phyloP scores from a whole-genome alignment of 2,888 invertebrate genomes.

The Polydesmus complanatus region DNA sequence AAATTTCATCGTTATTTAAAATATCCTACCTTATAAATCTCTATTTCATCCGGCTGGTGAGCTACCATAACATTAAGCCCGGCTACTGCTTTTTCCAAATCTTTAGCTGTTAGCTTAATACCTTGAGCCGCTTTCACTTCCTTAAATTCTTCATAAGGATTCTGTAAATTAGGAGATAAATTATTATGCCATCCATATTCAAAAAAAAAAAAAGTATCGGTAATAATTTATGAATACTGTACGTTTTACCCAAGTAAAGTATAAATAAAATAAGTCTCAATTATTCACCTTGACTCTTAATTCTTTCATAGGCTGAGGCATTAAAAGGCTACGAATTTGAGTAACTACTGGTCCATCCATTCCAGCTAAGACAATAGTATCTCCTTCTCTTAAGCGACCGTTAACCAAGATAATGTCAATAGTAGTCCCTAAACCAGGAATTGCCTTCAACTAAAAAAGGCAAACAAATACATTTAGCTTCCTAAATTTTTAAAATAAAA shows the following conservation, averaged over 20 bases:
- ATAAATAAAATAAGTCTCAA: too few species aligned
- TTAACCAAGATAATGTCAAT: conserved; percentile 98
- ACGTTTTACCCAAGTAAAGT: too few species aligned
- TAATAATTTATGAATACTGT: background rate
- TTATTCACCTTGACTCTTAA: conserved; percentile 84
- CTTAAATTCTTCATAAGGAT: conserved; percentile 74
- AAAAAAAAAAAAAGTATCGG: too few species aligned
- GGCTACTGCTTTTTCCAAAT: conserved; percentile 94
- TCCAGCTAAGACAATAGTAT: conserved; percentile 88
- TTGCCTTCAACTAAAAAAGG: conserved; percentile 61
- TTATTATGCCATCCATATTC: too few species aligned
- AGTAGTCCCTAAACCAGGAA: conserved; percentile 92
- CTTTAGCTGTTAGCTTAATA: conserved; percentile 95
- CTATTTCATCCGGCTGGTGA: conserved; percentile 84
- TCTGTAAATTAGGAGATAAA: conserved; percentile 26
- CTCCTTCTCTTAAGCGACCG: conserved; percentile 82
- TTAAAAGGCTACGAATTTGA: conserved; percentile 86
- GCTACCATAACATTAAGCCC: conserved; percentile 84
- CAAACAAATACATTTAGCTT: conserved; percentile 1
- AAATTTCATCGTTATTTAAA: conserved; percentile 1
- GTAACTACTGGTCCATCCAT: conserved; percentile 97
- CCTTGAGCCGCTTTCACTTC: conserved; percentile 94
- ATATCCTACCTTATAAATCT: conserved; percentile 45
- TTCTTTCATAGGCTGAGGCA: conserved; percentile 97
- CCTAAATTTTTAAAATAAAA: background rate